Conservation (phyloP, 2,113 vertebrate genomes). For the Ameiurus melas region DNA sequence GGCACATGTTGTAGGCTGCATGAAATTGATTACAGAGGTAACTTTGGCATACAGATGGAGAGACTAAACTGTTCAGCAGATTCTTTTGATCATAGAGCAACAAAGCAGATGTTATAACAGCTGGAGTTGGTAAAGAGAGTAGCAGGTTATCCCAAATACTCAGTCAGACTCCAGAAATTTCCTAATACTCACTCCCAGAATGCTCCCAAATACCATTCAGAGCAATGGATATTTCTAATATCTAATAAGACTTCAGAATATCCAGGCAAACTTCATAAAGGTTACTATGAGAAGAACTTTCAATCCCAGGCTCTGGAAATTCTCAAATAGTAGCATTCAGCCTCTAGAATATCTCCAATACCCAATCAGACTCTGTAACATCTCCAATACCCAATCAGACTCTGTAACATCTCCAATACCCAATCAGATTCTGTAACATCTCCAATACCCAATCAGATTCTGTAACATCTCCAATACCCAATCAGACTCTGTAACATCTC, state of each 20-base stretch:
- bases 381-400: not conserved
- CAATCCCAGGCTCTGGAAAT: not conserved
- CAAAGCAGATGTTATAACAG: conserved; percentile 19
- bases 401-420: not conserved
- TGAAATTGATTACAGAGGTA: conserved; percentile 18
- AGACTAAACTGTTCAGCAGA: conserved; percentile 15
- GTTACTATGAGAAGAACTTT: not conserved
- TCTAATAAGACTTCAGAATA: not conserved
- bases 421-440: not conserved
- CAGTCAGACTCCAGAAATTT: not conserved
- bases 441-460: not conserved
- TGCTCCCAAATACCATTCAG: not conserved
- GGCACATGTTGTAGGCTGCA: not conserved
- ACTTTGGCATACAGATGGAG: not conserved
- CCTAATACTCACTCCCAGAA: not conserved
- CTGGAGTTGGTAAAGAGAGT: not conserved
- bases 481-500: not conserved
- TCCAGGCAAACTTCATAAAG: not conserved
- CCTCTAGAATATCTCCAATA: not conserved
- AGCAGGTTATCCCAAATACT: not conserved
- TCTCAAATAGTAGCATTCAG: not conserved
- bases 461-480: not conserved
- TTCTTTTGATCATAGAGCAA: conserved; percentile 19
- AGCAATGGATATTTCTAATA: not conserved
- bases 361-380: not conserved